Evolutionary conservation across 2,113 vertebrate genomes (phyloP).

Genomic region (Anser cygnoides): DNA sequence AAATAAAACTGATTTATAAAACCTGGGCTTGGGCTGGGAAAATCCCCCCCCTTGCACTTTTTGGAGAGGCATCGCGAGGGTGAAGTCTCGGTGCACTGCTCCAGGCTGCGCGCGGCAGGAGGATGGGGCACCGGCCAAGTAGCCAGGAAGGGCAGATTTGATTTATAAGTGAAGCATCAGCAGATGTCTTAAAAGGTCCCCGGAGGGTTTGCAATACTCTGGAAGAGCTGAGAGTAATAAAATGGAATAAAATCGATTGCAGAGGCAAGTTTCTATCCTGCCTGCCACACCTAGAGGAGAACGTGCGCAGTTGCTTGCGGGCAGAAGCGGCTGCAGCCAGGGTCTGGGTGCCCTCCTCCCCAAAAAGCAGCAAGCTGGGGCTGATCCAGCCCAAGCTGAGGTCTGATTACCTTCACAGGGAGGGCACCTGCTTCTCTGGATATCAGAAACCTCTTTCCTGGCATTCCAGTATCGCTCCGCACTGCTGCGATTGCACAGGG

Average conservation of each 20-base stretch:
- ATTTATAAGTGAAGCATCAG: conserved; percentile 48
- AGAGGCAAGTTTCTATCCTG: not conserved
- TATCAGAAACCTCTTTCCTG: not conserved
- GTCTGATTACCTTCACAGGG: not conserved
- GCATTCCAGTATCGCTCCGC: accelerated
- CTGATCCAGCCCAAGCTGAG: not conserved
- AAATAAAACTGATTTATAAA: not conserved
- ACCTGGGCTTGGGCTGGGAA: not conserved
- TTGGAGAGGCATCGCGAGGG: accelerated
- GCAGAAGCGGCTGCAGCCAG: not conserved
- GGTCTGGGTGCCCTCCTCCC: not conserved
- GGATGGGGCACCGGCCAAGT: not conserved
- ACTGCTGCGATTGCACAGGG: not conserved
- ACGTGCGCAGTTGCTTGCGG: accelerated
- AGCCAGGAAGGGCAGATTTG: conserved; percentile 24
- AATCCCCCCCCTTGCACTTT: not conserved
- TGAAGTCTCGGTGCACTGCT: accelerated
- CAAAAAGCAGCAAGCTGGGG: accelerated
- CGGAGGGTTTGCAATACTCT: conserved; percentile 20
- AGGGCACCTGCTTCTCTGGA: not conserved
- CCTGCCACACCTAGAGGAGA: not conserved
- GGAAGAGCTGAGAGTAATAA: conserved; percentile 50
- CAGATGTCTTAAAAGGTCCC: conserved; percentile 52
- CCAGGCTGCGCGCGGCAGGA: not conserved
- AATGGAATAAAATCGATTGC: conserved; percentile 34